These are phyloP conservation scores for Gallinago jamesoni DNA, from an alignment of 2,113 vertebrate species.

Conservation along the genomic window DNA sequence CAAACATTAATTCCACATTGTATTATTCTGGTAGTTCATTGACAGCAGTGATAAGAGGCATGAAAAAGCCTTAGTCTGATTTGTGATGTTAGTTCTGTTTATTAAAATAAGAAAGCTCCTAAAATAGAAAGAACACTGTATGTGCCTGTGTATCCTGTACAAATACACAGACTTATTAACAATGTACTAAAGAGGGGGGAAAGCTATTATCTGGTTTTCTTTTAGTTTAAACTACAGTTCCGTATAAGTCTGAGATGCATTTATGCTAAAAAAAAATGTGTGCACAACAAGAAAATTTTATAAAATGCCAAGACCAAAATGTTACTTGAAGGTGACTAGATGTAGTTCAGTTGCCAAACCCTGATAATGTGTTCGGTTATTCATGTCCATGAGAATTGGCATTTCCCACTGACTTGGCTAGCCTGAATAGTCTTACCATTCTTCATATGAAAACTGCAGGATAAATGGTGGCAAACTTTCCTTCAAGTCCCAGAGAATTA, in stretches of 20 bases:
- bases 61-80: not conserved
- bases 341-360: not conserved
- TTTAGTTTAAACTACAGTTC: not conserved
- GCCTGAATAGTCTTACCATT: not conserved
- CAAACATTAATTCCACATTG: not conserved
- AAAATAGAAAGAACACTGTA: not conserved
- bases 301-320: not conserved
- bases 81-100: not conserved
- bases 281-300: not conserved
- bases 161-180: not conserved
- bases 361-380: not conserved
- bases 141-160: rapidly evolving
- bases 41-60: not conserved
- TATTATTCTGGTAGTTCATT: not conserved
- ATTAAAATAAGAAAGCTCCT: not conserved
- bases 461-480: not conserved
- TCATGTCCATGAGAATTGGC: not conserved
- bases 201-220: not conserved
- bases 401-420: not conserved
- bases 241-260: not conserved
- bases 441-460: not conserved
- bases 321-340: not conserved
- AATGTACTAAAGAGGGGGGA: rapidly evolving
- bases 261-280: not conserved
- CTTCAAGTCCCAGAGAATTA: not conserved